A percentile compares a stretch with the other conserved stretches of the same genome.
Evolutionary conservation across 2,888 invertebrate species (phyloP).

Genomic region (Eremobia ochroleuca): DNA sequence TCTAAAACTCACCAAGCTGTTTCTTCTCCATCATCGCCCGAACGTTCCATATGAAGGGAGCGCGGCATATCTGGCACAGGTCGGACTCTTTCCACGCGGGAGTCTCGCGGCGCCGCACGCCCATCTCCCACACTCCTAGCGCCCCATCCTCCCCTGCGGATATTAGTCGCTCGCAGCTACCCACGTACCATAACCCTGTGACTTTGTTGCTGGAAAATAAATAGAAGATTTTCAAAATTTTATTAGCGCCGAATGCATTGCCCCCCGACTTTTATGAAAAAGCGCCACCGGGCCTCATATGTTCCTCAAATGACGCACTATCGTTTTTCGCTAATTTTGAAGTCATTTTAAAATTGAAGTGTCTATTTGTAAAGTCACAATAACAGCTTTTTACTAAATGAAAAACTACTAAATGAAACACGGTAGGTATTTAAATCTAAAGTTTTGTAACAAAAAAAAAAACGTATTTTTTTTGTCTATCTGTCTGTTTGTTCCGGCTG

Average conservation of each 20-base stretch:
- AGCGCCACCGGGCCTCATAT: too few species aligned
- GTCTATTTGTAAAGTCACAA: too few species aligned
- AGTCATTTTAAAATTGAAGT: too few species aligned
- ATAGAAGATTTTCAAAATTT: not conserved
- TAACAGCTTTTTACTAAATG: too few species aligned
- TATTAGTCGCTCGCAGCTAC: conserved; percentile 94
- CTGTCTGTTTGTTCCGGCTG: too few species aligned
- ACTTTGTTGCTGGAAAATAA: conserved; percentile 94
- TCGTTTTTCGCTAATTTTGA: too few species aligned
- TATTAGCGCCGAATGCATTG: too few species aligned
- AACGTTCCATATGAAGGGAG: conserved; percentile 99
- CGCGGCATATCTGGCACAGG: conserved; percentile 97
- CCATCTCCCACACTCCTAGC: conserved; percentile 98
- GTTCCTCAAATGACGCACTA: not conserved
- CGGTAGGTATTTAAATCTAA: too few species aligned
- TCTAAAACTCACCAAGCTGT: conserved; percentile 91
- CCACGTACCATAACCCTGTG: conserved; percentile 96
- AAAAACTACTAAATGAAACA: too few species aligned
- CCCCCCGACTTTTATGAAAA: not conserved
- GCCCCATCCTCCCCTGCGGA: conserved; percentile 98
- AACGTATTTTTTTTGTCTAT: too few species aligned
- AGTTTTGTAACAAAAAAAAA: too few species aligned
- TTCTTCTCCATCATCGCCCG: conserved; percentile 99
- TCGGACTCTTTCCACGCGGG: conserved; percentile 99
- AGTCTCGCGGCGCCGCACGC: conserved; percentile 96